Evolutionary conservation across 2,113 vertebrate species (phyloP).

Genomic region (Eubucco bourcierii): DNA sequence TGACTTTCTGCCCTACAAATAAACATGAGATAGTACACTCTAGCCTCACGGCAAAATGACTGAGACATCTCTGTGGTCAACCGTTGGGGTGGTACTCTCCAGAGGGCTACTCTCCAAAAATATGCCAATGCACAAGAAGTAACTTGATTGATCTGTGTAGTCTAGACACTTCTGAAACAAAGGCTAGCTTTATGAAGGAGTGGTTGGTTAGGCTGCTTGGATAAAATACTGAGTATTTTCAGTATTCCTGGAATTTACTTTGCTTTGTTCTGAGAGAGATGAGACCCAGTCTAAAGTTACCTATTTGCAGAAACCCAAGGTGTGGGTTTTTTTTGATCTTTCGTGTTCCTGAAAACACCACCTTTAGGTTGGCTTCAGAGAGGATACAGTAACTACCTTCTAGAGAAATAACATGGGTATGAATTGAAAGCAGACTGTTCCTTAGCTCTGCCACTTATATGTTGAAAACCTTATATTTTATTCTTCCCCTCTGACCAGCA

Average conservation of each 20-base stretch:
- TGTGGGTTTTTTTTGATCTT: neutral
- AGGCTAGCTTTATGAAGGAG: neutral
- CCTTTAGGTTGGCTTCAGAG: neutral
- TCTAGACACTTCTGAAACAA: neutral
- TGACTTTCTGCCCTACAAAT: constrained; percentile 9
- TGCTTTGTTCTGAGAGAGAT: neutral
- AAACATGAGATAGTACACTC: neutral
- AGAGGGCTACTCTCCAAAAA: neutral
- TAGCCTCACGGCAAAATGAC: neutral
- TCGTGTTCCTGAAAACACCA: neutral
- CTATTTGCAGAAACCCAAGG: neutral
- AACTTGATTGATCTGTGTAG: neutral
- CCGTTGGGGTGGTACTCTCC: neutral
- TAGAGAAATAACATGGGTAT: neutral
- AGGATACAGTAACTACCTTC: neutral
- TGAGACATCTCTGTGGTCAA: neutral
- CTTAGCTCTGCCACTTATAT: neutral
- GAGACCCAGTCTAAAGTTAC: neutral
- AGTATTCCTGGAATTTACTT: neutral
- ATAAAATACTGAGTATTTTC: neutral
- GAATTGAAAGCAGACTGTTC: neutral
- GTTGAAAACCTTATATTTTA: neutral
- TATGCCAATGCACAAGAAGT: neutral
- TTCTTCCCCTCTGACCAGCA: too few relatives aligned
- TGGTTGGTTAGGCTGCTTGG: neutral